These are phyloP conservation scores for Nudaria mundana DNA, from an alignment of 2,888 invertebrate genomes.

Conservation along the genomic window DNA sequence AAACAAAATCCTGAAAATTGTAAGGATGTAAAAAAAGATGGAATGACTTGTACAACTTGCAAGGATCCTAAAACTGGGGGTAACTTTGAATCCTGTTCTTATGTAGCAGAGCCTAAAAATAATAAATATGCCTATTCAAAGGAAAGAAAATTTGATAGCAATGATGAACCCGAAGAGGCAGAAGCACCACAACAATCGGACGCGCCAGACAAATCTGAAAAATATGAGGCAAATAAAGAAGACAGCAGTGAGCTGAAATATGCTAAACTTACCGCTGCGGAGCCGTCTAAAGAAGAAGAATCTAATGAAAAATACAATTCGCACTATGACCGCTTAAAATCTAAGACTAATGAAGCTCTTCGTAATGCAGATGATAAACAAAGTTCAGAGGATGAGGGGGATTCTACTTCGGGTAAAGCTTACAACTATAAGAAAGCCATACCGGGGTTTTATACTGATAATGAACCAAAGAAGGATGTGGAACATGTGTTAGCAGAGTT, in stretches of 20 bases:
- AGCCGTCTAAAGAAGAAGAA: conserved; percentile 48
- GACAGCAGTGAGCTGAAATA: conserved; percentile 53
- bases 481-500: conserved; percentile 88
- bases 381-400: conserved; percentile 58
- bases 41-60: conserved; percentile 87
- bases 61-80: conserved; percentile 88
- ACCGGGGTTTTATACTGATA: conserved; percentile 76
- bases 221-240: conserved; percentile 47
- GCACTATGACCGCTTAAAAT: conserved; percentile 64
- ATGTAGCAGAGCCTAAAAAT: conserved; percentile 86
- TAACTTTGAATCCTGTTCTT: conserved; percentile 90
- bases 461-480: conserved; percentile 83
- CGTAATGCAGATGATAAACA: conserved; percentile 53
- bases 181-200: conserved; percentile 64
- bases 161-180: conserved; percentile 77
- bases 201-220: conserved; percentile 53
- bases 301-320: conserved; percentile 64
- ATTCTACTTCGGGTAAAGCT: conserved; percentile 48
- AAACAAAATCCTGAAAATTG: conserved; percentile 84
- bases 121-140: conserved; percentile 85
- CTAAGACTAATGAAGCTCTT: conserved; percentile 62
- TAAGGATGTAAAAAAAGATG: conserved; percentile 82
- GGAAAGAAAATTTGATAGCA: conserved; percentile 83
- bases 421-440: conserved; percentile 73
- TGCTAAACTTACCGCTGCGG: conserved; percentile 42